Evolutionary conservation across 2,113 vertebrate species (phyloP), one percentile per base, ranked within the genome.

Genomic region (Catharus minimus): DNA sequence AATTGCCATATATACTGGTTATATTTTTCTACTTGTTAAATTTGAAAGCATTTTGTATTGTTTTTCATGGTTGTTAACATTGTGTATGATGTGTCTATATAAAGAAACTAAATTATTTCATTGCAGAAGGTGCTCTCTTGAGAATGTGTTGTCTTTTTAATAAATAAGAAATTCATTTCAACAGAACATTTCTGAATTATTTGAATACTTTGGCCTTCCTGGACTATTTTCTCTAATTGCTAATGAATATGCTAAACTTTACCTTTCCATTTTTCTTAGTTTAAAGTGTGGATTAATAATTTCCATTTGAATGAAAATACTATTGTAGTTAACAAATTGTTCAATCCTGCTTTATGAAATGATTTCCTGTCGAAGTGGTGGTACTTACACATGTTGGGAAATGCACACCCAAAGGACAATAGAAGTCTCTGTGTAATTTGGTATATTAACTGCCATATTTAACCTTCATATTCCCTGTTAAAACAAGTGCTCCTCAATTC

Each of bases 21-120:
- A 97, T 99, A 99, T 99, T 99, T 99, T 99, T 99, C 93, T 99
- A 99, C 97, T 97, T 97, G 97, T 98, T 97, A 96, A 98, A 97
- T 94, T 95, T 82, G 92, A 97, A 97, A 96, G 94, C 95, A 95
- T 97, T 98, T 98, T 98, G 97, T 98, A 98, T 98, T 96, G 97
- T 97, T 97, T 98, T 98, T 97, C 97, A 98, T 97, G 96, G 96
- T 97, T 97, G 97, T 97, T 97, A 97, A 97, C 97, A 97, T 97
- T 97, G 96, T 97, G 97, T 97, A 97, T 95, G 96, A 97, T 91
- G 96, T 97, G 96, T 97, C 97, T 97, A 89, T 97, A 97, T 95
- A 90, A 97, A 96, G 93, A 95, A 97, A 94, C 94, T 96, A 97
- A 97, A 97, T 92, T 96, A 97, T 97, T 97, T 95, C 96, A 91